Evolutionary conservation across 2,113 vertebrate species (phyloP).

Genomic region (Pontoporia blainvillei): DNA sequence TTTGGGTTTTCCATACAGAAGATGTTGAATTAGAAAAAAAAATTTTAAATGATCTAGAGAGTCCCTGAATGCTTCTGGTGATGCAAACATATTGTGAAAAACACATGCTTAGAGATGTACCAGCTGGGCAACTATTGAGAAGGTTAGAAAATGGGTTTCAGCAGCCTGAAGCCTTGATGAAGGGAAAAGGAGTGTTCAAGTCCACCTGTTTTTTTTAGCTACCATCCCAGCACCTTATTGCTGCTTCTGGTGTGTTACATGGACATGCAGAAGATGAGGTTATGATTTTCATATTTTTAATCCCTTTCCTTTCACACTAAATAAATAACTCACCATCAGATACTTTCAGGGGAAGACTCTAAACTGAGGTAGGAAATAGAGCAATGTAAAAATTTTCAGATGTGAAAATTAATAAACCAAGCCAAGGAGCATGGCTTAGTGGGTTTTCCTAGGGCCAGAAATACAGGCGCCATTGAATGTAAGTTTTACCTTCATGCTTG

Average conservation of each 20-base stretch:
- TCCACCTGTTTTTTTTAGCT: slow-evolving; percentile 67
- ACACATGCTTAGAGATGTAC: slow-evolving; percentile 33
- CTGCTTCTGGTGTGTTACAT: slow-evolving; percentile 61
- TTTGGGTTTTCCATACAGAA: slow-evolving; percentile 52
- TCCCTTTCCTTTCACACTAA: slow-evolving; percentile 75
- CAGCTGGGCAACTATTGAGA: slow-evolving; percentile 65
- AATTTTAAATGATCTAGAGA: not conserved
- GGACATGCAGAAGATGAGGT: slow-evolving; percentile 64
- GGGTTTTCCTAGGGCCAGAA: not conserved
- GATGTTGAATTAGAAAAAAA: slow-evolving; percentile 37
- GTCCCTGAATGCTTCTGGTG: not conserved
- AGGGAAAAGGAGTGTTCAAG: slow-evolving; percentile 48
- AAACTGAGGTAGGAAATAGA: slow-evolving; percentile 45
- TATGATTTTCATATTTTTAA: slow-evolving; percentile 78
- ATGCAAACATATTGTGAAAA: slow-evolving; percentile 8
- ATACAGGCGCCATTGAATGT: not conserved
- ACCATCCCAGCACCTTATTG: slow-evolving; percentile 63
- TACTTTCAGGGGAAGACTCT: slow-evolving; percentile 60
- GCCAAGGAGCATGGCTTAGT: not conserved
- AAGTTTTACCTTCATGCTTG: not conserved
- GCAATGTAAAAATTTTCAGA: slow-evolving; percentile 41
- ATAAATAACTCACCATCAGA: slow-evolving; percentile 75
- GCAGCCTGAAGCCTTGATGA: slow-evolving; percentile 68
- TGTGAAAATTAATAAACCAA: slow-evolving; percentile 31
- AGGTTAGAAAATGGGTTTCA: slow-evolving; percentile 64